These are phyloP conservation scores for Anas platyrhynchos DNA, from an alignment of 2,113 vertebrate genomes.

Conservation along the genomic window DNA sequence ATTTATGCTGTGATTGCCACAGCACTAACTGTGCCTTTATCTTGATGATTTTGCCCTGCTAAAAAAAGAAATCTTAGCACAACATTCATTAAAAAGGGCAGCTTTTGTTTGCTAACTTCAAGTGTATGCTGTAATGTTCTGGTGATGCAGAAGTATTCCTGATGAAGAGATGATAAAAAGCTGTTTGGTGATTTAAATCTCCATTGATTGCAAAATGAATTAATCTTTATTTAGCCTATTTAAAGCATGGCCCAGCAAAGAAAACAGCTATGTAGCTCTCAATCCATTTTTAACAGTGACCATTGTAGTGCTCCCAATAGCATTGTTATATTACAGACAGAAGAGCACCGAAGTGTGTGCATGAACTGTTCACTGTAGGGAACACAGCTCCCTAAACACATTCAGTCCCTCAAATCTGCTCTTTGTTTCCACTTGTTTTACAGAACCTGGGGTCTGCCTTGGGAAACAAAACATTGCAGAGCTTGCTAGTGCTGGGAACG, in stretches of 20 bases:
- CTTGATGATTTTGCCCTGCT: slow-evolving; percentile 15
- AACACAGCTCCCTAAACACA: not conserved
- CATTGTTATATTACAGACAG: not conserved
- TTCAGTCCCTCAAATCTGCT: not conserved
- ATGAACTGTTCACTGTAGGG: not conserved
- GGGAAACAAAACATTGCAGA: not conserved
- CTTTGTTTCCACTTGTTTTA: not conserved
- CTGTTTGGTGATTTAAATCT: slow-evolving; percentile 11
- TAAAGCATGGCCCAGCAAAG: not conserved
- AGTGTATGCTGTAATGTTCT: not conserved
- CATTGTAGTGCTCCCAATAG: not conserved
- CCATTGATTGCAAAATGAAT: not conserved
- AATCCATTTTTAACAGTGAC: slow-evolving; percentile 1
- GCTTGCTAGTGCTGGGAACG: not conserved
- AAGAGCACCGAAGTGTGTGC: not conserved
- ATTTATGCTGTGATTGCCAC: not conserved
- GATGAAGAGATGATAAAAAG: not conserved
- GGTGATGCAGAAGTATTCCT: not conserved
- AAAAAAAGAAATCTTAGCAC: slow-evolving; percentile 22
- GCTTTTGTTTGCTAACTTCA: not conserved
- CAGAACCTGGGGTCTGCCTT: not conserved
- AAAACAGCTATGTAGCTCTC: not conserved
- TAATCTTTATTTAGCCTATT: not conserved
- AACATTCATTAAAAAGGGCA: slow-evolving; percentile 11
- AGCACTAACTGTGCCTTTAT: not conserved